Percentiles rank a stretch among this genome's conserved stretches.
Evolutionary conservation across 1,140 invertebrate species (phyloP).

Genomic region (Drosophila asahinai): DNA sequence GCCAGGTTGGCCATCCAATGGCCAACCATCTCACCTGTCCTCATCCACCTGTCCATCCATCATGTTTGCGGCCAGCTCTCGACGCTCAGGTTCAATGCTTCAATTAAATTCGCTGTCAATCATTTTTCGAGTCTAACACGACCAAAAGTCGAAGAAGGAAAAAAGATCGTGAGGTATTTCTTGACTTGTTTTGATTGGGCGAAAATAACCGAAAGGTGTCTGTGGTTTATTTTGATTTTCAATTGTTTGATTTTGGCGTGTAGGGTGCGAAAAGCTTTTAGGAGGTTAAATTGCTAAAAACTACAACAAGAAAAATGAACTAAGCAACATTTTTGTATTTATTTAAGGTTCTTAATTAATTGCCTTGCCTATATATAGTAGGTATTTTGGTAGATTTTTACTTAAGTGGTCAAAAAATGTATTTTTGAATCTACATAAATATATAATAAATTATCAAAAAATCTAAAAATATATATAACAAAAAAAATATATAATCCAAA

Average conservation of each 20-base stretch:
- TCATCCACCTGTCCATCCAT: constrained; percentile 15
- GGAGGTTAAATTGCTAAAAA: not conserved
- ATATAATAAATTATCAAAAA: too few relatives aligned
- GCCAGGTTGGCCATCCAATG: constrained; percentile 32
- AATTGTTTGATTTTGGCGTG: not conserved
- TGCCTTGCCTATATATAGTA: too few relatives aligned
- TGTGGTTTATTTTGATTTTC: constrained; percentile 58
- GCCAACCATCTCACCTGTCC: constrained; percentile 1
- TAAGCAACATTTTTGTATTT: not conserved
- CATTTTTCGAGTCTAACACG: constrained; percentile 44
- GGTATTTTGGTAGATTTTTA: too few relatives aligned
- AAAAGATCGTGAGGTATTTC: constrained; percentile 47
- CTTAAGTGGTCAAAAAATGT: too few relatives aligned
- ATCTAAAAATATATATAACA: too few relatives aligned
- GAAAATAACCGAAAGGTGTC: constrained; percentile 30
- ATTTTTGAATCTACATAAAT: too few relatives aligned
- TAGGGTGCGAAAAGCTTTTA: not conserved
- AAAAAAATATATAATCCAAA: too few relatives aligned
- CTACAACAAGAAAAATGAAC: not conserved
- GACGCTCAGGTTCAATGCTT: constrained; percentile 63
- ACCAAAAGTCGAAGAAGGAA: not conserved
- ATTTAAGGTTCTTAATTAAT: not conserved
- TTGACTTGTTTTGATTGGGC: constrained; percentile 64
- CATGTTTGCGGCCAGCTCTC: constrained; percentile 29
- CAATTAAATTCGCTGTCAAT: constrained; percentile 78